Evolutionary conservation across 2,113 vertebrate species (phyloP), one percentile per base, ranked within the genome.

Genomic region (Cacatua alba): DNA sequence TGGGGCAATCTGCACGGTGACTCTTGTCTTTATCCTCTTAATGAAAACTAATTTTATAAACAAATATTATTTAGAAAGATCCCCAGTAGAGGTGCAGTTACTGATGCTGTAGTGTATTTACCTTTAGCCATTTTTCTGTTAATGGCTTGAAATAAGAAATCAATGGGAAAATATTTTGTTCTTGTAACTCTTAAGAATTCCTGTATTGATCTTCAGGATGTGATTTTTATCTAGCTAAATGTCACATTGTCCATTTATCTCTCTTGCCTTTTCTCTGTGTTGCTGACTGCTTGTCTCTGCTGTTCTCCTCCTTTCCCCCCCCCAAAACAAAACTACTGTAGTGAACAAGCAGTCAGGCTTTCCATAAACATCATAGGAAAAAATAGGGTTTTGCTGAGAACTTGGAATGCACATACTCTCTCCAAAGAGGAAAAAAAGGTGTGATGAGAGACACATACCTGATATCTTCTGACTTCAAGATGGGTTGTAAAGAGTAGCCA

Each of bases 81-180:
- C 48, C 60, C 6, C 8, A 12, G 49, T 24, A 25, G 52, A 79
- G 23, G 19, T 74, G 28, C 7, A 86, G 35, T 80, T 78, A 57
- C 64, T 80, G 83, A 69, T 78, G 74, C 37, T 2, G 26, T 21
- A 33, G 25, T 85, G 74, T 95, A 62, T 95, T 94, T 95, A 92
- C 88, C 75, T 86, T 77, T 69, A 90, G 70, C 90, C 78, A 28
- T 94, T 96, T 97, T 96, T 94, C 93, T 95, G 71, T 91, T 96
- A 96, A 96, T 97, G 76, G 95, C 57, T 95, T 97, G 88, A 96
- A 97, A 94, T 96, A 96, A 97, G 96, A 96, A 97, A 97, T 98
- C 97, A 82, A 97, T 97, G 96, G 82, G 92, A 93, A 95, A 92
- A 97, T 97, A 97, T 95, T 98, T 98, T 97, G 59, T 95, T 96